Evolutionary conservation across 2,888 invertebrate species (phyloP).

Genomic region (Phortica okadai): DNA sequence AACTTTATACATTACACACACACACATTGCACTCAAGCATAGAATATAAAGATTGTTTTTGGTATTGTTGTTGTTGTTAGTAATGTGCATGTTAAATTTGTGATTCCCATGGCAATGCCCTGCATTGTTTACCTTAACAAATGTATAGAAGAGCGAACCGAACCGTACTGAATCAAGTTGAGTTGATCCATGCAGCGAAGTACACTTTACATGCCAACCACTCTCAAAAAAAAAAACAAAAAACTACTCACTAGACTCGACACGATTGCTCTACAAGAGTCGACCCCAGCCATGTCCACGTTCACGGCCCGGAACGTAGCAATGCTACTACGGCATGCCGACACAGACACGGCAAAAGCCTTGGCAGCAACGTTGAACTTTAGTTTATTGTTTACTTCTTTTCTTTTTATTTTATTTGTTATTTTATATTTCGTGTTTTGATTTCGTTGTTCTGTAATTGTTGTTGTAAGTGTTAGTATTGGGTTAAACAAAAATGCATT

Average conservation of each 20-base stretch:
- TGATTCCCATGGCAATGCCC: conserved; percentile 49
- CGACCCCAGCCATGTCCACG: too few species aligned
- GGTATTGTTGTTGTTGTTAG: conserved; percentile 6
- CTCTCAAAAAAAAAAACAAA: neutral
- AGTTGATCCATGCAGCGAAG: neutral
- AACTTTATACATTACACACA: neutral
- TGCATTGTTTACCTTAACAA: conserved; percentile 30
- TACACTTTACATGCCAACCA: conserved; percentile 1
- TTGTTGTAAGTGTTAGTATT: conserved; percentile 11
- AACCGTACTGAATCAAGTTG: neutral
- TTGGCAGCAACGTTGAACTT: neutral
- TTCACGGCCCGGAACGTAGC: too few species aligned
- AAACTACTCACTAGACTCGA: neutral
- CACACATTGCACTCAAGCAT: neutral
- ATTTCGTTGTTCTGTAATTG: conserved; percentile 35
- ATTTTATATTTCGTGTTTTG: conserved; percentile 37
- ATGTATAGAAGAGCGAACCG: neutral
- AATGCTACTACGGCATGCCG: too few species aligned
- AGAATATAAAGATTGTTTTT: neutral
- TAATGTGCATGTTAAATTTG: neutral
- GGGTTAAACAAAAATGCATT: conserved; percentile 9
- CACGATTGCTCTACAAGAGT: neutral
- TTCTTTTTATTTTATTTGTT: conserved; percentile 24
- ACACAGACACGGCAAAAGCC: neutral
- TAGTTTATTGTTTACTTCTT: neutral